These are phyloP conservation scores for Heterochromis multidens DNA, from an alignment of 2,113 vertebrate species.

Conservation along the genomic window DNA sequence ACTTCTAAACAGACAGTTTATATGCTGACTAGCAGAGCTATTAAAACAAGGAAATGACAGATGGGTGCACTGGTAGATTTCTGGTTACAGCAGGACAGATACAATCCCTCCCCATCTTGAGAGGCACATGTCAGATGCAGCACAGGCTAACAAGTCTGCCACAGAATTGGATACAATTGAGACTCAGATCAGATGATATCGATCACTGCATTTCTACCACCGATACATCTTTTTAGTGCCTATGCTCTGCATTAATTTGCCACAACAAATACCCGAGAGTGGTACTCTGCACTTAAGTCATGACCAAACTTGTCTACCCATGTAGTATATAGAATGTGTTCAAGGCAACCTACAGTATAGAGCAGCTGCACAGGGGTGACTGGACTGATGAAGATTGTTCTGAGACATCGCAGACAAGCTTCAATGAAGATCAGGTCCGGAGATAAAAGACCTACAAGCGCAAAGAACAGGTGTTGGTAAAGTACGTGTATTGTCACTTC, in stretches of 20 bases:
- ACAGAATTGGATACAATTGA: background rate
- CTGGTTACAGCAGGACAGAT: background rate
- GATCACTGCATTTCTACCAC: background rate
- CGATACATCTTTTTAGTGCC: background rate
- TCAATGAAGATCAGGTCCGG: slow-evolving; percentile 94
- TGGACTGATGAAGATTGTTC: slow-evolving; percentile 95
- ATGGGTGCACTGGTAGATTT: background rate
- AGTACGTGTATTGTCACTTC: background rate
- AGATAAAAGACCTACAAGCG: slow-evolving; percentile 84
- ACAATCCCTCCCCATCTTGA: background rate
- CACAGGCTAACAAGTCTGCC: background rate
- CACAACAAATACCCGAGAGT: background rate
- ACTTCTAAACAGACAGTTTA: background rate
- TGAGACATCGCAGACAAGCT: slow-evolving; percentile 94
- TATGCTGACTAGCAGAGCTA: background rate
- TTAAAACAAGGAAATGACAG: background rate
- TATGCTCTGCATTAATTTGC: background rate
- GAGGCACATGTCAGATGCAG: background rate
- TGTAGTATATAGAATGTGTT: background rate
- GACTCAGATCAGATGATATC: background rate
- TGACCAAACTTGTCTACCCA: background rate
- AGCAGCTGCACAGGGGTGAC: slow-evolving; percentile 98
- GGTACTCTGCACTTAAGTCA: background rate
- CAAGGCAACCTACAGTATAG: slow-evolving; percentile 84
- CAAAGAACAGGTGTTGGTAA: background rate